Evolutionary conservation across 64 coral and sea anemone species (phyloP), one percentile per base, ranked within the genome.

Genomic region (Pachyseris speciosa): DNA sequence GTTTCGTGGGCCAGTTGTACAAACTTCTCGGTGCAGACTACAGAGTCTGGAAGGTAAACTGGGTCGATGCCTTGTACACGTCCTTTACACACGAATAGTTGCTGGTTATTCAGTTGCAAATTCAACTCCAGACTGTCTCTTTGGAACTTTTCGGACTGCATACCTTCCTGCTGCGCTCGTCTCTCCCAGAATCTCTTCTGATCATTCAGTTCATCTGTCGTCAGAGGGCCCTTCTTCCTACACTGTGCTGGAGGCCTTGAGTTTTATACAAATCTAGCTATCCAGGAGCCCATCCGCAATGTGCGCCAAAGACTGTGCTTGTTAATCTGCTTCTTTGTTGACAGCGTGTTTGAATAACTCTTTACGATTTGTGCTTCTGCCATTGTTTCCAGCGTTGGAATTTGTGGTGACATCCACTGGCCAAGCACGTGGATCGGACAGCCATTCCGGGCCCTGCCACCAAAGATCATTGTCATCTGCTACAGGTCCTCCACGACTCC

Each of bases 51-150:
- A 17, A 80, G 27, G 32, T 94, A 80, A 31, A 75, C 6, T 5
- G 80, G 90, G 57, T 47, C 39, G 31, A 43, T 28, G 24, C 92
- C 75, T 29, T 81, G 33, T 24, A 94, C 72, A 17, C 86, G 47
- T 60, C 93, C 93, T 17, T 38, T 19, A 34, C 92, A 94, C 37
- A 69, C 64, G 7, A 80, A 51, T 7, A 94, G n/a, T 1, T 85
- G 47, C 25, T 80, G 33, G 32, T 60, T 29, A 40, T 87, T 81
- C 31, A 37, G 24, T 25, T 87, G 59, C 12, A 94, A 41, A 65
- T 87, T 81, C 2, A 94, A 83, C 44, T 61, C 12, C 34, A 38
- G 29, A 8, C 1, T 45, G 34, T 84, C 51, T 74, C 51, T 45
- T 64, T 78, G 28, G 34, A 70, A 16, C 25, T 86, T 15, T 10